Evolutionary conservation across 2,113 vertebrate genomes (phyloP), one percentile per base, ranked within the genome.

Genomic region (Strix uralensis): DNA sequence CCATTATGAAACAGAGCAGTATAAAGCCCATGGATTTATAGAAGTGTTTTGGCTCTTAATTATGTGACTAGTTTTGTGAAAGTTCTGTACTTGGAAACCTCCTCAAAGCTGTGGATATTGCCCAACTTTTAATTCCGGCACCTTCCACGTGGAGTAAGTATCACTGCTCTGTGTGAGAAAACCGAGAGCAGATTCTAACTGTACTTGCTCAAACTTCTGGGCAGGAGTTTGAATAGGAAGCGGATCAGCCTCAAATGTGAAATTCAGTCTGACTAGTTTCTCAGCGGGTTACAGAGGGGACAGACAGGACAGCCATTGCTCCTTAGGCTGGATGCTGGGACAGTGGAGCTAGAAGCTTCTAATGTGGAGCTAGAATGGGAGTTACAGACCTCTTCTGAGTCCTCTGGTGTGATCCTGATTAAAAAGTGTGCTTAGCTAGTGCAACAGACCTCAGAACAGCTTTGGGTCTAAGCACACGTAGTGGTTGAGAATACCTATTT

Each of bases 351-450:
- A 42, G 40, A 42, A 42, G 40, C 40, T 78, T 36, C 49, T 65
- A 1, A 81, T 66, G 46, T 7, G 21, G 34, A 62, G 34, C 27
- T 47, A 29, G 38, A 13, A 7, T 25, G 26, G 42, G 52, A 90
- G 30, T 49, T 58, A 26, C 1, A n/a, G 20, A 14, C 4, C 15
- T 55, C 2, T 44, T 38, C 15, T 0, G 25, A 59, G 38, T 40
- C 44, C 8, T 78, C 9, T 74, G 0, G 0, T 16, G 34, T 0
- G 0, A 62, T 62, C 11, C 61, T n/a, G n/a, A 11, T 55, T 29
- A 46, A 49, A 67, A 66, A 47, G 15, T 34, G 23, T 14, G 17
- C 36, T 61, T 36, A 34, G 38, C 27, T 2, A 46, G 13, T 21
- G 21, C 42, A 25, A 32, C 9, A 27, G 40, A 36, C 42, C 55